A percentile compares a stretch with the other conserved stretches of the same genome.
phyloP scores from a whole-genome alignment of 2,797 vertebrate species.

The Echiichthys vipera region DNA sequence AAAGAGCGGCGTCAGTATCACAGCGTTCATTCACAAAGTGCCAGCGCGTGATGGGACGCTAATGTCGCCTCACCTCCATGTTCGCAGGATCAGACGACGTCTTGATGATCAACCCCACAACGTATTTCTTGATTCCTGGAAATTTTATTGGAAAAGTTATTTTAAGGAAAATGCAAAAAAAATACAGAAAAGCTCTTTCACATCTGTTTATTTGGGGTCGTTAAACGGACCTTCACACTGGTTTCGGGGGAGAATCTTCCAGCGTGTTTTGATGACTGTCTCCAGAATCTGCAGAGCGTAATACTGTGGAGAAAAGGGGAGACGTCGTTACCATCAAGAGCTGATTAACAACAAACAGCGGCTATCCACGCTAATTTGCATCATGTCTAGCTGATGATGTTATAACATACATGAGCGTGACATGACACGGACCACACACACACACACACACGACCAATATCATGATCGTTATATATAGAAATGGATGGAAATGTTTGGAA shows the following conservation, averaged over 20 bases:
- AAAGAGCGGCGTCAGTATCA: not conserved
- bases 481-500: too few species aligned
- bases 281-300: slow-evolving; percentile 99
- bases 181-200: not conserved
- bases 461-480: too few species aligned
- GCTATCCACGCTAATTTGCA: not conserved
- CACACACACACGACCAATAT: not conserved
- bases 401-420: not conserved
- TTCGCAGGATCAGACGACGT: slow-evolving; percentile 94
- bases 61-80: slow-evolving; percentile 87
- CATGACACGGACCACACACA: not conserved
- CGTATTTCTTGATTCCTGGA: slow-evolving; percentile 97
- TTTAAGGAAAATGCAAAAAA: too few species aligned
- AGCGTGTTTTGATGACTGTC: slow-evolving; percentile 98
- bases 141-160: too few species aligned
- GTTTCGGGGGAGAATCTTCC: slow-evolving; percentile 98
- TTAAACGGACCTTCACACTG: slow-evolving; percentile 91
- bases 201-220: not conserved
- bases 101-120: slow-evolving; percentile 98
- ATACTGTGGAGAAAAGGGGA: slow-evolving; percentile 85
- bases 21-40: not conserved
- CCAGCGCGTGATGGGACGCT: accelerated
- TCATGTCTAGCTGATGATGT: not conserved
- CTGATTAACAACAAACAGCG: not conserved
- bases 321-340: not conserved